phyloP scores from a whole-genome alignment of 1,140 invertebrate genomes.

The Aphidius gifuensis region DNA sequence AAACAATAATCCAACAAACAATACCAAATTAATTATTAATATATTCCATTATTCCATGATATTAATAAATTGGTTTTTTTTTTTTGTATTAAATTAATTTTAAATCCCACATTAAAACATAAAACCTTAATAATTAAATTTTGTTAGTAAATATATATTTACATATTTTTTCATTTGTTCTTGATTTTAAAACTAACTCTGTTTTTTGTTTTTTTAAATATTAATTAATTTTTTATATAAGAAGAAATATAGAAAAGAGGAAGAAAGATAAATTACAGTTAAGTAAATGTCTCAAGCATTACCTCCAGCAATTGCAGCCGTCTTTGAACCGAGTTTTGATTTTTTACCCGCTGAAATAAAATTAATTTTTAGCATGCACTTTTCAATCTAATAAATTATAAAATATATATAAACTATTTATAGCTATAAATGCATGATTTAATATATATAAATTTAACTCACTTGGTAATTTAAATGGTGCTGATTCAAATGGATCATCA shows the following conservation, averaged over 20 bases:
- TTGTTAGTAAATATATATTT: background rate
- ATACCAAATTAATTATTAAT: no score
- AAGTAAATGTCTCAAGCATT: conserved; percentile 59
- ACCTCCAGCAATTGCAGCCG: conserved; percentile 60
- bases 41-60: no score
- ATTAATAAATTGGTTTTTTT: no score
- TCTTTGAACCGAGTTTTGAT: conserved; percentile 58
- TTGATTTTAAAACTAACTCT: conserved; percentile 6
- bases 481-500: conserved; percentile 78
- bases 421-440: background rate
- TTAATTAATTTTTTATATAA: conserved; percentile 11
- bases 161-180: conserved; percentile 1
- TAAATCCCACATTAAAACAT: no score
- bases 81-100: no score
- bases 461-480: conserved; percentile 75
- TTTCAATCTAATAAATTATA: conserved; percentile 8
- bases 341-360: conserved; percentile 52
- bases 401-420: conserved; percentile 2
- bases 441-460: conserved; percentile 21
- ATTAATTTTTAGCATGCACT: conserved; percentile 23
- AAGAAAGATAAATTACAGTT: conserved; percentile 32
- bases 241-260: conserved; percentile 26
- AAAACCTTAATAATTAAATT: no score
- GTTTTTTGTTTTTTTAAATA: conserved; percentile 9
- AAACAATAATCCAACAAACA: no score